Base-by-base conservation (phyloP, 1,140 invertebrate genomes). In the Drosophila tani region DNA sequence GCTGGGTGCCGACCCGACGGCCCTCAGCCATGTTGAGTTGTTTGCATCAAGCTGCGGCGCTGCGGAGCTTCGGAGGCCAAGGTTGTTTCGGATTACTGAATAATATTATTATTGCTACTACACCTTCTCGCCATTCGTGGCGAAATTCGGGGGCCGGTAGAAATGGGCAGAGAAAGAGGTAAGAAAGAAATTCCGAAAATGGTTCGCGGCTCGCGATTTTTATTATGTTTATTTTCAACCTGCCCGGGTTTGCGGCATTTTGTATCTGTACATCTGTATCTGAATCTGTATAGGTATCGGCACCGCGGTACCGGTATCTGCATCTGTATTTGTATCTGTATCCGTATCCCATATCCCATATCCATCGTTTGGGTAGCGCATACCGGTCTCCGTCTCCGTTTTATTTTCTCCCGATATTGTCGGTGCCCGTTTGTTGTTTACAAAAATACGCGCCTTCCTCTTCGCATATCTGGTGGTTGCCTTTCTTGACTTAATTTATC, bases 341-440 rank as follows among this genome's bases (percentile, higher is more conserved):
- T 53, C 53, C 41, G 45, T 62, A 53, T 38, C 51, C 51, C 60
- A 21, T 38, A 32, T 29, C 27, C 38, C 40, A 49, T 41, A 71
- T 59, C 66, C 66, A 40, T 24, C 27, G 63, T 7, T 43, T 43
- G 63, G 65, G 59, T 32, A 43, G 43, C 57, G 9, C 47, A 76
- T 81, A 86, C 82, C 78, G 82, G 82, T 82, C 76, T 59, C 24
- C 27, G 53, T 38, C 47, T 55, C 29, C 66, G 56, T 27, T 71
- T 69, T 41, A 47, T 59, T 75, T 53, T 45, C 58, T 59, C 63
- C 19, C 47, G 60, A 32, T 75, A 57, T 63, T 60, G 70, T 73
- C 79, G 79, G 65, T 82, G 62, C 55, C 74, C 53, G 77, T 88
- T 88, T 88, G 82, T 86, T 85, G 82, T 86, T 85, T 85, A 81